Conservation (phyloP, 2,113 vertebrate species). For the Cyanoliseus patagonus region DNA sequence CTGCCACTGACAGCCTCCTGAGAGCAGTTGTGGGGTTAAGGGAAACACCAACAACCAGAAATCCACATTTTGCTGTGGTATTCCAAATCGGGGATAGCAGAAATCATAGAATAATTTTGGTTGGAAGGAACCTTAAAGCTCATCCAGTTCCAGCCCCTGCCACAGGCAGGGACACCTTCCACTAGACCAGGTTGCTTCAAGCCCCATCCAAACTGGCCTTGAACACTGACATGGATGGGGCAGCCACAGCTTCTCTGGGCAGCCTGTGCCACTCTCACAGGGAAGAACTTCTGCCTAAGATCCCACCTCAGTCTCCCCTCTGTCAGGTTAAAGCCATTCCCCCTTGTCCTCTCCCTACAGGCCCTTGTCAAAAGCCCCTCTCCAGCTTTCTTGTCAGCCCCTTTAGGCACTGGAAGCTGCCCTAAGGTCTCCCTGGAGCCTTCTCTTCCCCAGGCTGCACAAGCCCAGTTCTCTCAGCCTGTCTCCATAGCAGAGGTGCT, state of each 20-base stretch:
- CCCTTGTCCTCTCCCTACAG: not conserved
- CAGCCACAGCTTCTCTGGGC: not conserved
- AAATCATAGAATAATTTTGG: not conserved
- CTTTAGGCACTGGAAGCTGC: not conserved
- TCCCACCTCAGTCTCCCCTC: not conserved
- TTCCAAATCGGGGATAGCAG: rapidly evolving
- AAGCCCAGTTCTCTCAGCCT: not conserved
- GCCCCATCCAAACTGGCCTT: not conserved
- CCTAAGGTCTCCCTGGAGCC: not conserved
- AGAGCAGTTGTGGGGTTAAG: not conserved
- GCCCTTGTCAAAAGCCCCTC: not conserved
- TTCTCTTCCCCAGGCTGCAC: not conserved
- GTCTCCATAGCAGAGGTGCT: not conserved
- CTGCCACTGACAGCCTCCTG: not conserved
- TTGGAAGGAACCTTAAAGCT: not conserved
- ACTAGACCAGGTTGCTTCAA: not conserved
- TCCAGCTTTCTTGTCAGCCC: not conserved
- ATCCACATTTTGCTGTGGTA: not conserved
- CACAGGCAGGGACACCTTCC: not conserved
- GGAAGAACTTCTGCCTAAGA: not conserved
- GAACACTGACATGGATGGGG: not conserved
- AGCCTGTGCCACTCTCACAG: not conserved
- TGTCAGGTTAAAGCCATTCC: not conserved
- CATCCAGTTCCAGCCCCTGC: not conserved
- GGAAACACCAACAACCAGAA: not conserved